These are phyloP conservation scores for Phyllotreta cruciferae DNA, from an alignment of 2,888 invertebrate species.

Conservation along the genomic window DNA sequence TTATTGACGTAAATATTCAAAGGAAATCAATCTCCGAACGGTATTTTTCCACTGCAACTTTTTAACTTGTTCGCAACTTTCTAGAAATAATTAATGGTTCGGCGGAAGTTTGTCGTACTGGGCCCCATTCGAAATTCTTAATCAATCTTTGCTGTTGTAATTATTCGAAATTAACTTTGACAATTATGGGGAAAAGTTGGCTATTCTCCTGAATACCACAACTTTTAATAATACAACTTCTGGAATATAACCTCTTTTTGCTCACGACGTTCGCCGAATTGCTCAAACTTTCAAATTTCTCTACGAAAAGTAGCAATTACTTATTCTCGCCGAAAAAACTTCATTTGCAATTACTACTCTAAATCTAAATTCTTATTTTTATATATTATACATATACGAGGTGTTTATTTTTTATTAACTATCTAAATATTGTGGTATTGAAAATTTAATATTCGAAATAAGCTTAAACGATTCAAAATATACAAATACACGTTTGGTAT, in stretches of 20 bases:
- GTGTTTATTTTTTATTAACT: too few relatives aligned
- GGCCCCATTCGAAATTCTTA: constrained; percentile 40
- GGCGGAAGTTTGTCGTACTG: constrained; percentile 35
- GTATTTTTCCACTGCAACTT: constrained; percentile 37
- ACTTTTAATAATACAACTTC: constrained; percentile 28
- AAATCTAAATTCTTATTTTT: too few relatives aligned
- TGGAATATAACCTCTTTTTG: constrained; percentile 16
- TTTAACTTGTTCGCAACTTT: constrained; percentile 37
- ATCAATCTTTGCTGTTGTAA: constrained; percentile 42
- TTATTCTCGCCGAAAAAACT: background rate
- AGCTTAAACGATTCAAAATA: too few relatives aligned
- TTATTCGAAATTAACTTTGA: constrained; percentile 41
- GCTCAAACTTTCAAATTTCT: constrained; percentile 7
- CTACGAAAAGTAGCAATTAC: constrained; percentile 1
- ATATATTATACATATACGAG: too few relatives aligned
- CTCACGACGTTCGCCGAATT: constrained; percentile 4
- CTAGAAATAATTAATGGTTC: constrained; percentile 40
- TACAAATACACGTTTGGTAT: too few relatives aligned
- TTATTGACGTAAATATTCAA: constrained; percentile 38
- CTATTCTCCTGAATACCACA: constrained; percentile 30
- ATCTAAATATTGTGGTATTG: too few relatives aligned
- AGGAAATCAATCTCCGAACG: constrained; percentile 39
- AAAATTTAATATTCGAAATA: too few relatives aligned
- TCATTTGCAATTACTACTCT: too few relatives aligned
- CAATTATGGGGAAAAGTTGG: constrained; percentile 38